These are phyloP conservation scores for Ellobius talpinus DNA, from an alignment of 2,113 vertebrate genomes.

Conservation along the genomic window DNA sequence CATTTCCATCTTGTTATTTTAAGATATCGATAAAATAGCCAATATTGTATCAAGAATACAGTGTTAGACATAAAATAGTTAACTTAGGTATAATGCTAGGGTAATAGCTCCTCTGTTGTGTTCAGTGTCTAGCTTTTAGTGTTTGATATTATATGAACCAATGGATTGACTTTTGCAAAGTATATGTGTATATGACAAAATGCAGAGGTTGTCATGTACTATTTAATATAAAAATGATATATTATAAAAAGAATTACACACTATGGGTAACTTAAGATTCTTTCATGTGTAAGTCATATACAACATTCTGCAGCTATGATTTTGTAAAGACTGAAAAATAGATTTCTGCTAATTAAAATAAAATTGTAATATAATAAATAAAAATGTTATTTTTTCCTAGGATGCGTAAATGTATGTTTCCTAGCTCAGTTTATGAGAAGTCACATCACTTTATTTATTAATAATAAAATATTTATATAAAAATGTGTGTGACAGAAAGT, in stretches of 20 bases:
- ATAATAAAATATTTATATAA: too few species aligned
- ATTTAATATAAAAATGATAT: background rate
- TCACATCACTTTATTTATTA: background rate
- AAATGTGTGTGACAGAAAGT: background rate
- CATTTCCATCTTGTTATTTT: background rate
- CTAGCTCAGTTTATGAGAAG: background rate
- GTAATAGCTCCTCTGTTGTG: accelerated
- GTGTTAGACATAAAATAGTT: background rate
- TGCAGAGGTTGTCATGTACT: background rate
- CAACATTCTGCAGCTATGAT: background rate
- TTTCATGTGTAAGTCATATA: conserved; percentile 4
- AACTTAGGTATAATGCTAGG: background rate
- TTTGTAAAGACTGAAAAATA: background rate
- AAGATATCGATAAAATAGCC: conserved; percentile 1
- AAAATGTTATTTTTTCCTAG: conserved; percentile 1
- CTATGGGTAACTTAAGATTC: background rate
- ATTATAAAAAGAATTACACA: background rate
- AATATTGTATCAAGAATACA: background rate
- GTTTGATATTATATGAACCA: background rate
- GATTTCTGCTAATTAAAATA: conserved; percentile 34
- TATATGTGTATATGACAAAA: background rate
- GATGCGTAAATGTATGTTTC: background rate
- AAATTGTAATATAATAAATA: conserved; percentile 2
- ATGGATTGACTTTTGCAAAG: background rate
- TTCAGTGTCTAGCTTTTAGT: background rate